Evolutionary conservation across 2,797 vertebrate species (phyloP), one percentile per base, ranked within the genome.

Genomic region (Cheirogaleus major): DNA sequence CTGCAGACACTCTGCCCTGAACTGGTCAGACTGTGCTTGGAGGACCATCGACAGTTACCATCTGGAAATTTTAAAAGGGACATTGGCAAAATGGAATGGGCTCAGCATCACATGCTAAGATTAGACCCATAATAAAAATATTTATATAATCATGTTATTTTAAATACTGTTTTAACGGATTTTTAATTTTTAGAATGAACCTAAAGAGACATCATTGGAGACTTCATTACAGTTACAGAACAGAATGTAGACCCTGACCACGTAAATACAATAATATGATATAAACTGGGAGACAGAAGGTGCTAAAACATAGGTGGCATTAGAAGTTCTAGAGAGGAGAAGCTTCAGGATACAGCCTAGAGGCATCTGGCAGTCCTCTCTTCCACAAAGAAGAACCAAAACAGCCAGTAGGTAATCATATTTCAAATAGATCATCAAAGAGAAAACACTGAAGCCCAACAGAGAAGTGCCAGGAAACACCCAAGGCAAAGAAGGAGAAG

Each of bases 11-110:
- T 41, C 38, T 81, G 43, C 83, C 50, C 70, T 57, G 35, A 35
- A 18, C 86, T 75, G 70, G 45, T 90, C 84, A 59, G 15, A 4
- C 43, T 35, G 61, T 45, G 55, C 85, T 50, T 35, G 30, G 25
- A 95, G 89, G 59, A 96, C 96, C 95, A 95, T 55, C 78, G 75
- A 96, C 97, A 96, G 91, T 93, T 93, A 93, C 95, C 70, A 75
- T 73, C n/a, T 35, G 78, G 61, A 2, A 1, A 7, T 25, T 63
- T 11, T 7, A 82, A 76, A 55, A 72, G 13, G 23, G 35, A 63
- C 27, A 14, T 0, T 15, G 25, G 81, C 43, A 59, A 57, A 63
- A 79, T 38, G 22, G 11, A 43, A 87, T 27, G 14, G 75, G 15
- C 27, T 95, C 65, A 3, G 15, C n/a, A 80, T 55, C 70, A 25